phyloP scores from a whole-genome alignment of 2,113 vertebrate genomes.

The Elanoides forficatus region DNA sequence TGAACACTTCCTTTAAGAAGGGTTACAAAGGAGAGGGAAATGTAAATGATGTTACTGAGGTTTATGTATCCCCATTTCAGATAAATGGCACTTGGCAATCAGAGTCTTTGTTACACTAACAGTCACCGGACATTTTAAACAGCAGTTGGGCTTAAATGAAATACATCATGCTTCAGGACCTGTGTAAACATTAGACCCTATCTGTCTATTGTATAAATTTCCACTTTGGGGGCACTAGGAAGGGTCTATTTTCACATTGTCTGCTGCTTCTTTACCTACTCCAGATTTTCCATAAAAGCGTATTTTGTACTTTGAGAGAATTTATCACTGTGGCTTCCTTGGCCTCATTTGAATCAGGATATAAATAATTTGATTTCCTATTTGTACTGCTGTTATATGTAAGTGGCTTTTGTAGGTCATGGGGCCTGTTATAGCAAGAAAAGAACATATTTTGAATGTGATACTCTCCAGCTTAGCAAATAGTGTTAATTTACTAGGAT shows the following conservation, averaged over 20 bases:
- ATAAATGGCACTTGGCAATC: neutral
- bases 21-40: neutral
- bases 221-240: neutral
- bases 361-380: neutral
- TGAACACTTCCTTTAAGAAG: neutral
- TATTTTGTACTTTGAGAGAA: neutral
- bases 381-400: neutral
- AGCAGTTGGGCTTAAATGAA: neutral
- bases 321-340: constrained; percentile 1
- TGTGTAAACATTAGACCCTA: neutral
- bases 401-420: neutral
- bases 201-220: neutral
- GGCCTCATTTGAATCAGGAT: neutral
- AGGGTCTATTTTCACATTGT: neutral
- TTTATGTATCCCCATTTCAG: neutral
- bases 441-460: neutral
- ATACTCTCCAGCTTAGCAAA: neutral
- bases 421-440: neutral
- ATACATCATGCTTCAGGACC: neutral
- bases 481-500: neutral
- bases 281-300: neutral
- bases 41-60: neutral
- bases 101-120: neutral
- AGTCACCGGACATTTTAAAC: neutral
- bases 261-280: neutral